Evolutionary conservation across 2,888 invertebrate genomes (phyloP).

Genomic region (Lamproptera curius): DNA sequence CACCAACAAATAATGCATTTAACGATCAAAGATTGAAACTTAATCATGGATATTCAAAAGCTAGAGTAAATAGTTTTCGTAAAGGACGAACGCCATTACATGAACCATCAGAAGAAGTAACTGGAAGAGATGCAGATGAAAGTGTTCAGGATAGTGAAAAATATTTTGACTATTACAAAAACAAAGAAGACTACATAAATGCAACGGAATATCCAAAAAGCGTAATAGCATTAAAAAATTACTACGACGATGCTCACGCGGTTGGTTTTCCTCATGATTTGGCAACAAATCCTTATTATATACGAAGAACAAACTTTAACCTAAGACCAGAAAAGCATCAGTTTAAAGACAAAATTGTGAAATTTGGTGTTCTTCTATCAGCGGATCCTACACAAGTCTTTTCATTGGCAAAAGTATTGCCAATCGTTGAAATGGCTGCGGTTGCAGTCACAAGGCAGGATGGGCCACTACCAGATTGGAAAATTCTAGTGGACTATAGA

Average conservation of each 20-base stretch:
- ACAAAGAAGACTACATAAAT: conserved; percentile 44
- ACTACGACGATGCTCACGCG: conserved; percentile 47
- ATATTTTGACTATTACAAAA: conserved; percentile 50
- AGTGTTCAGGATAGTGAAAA: conserved; percentile 48
- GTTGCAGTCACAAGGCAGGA: conserved; percentile 77
- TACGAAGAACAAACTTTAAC: conserved; percentile 63
- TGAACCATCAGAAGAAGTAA: conserved; percentile 44
- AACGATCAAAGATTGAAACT: conserved; percentile 39
- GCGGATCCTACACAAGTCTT: conserved; percentile 79
- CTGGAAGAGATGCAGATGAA: conserved; percentile 41
- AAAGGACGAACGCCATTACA: conserved; percentile 42
- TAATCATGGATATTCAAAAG: conserved; percentile 41
- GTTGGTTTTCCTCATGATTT: conserved; percentile 63
- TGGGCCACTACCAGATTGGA: conserved; percentile 83
- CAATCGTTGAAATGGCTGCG: conserved; percentile 84
- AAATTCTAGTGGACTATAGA: conserved; percentile 81
- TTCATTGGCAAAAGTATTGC: conserved; percentile 81
- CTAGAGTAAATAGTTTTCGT: conserved; percentile 39
- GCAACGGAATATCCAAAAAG: conserved; percentile 40
- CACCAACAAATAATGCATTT: conserved; percentile 33
- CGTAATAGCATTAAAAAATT: conserved; percentile 33
- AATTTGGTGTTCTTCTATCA: conserved; percentile 82
- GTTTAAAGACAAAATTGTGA: conserved; percentile 69
- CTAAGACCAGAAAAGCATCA: conserved; percentile 54
- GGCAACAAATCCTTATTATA: conserved; percentile 50